These are phyloP conservation scores for Pangasius larnaudii DNA, from an alignment of 2,797 vertebrate species.

Conservation along the genomic window DNA sequence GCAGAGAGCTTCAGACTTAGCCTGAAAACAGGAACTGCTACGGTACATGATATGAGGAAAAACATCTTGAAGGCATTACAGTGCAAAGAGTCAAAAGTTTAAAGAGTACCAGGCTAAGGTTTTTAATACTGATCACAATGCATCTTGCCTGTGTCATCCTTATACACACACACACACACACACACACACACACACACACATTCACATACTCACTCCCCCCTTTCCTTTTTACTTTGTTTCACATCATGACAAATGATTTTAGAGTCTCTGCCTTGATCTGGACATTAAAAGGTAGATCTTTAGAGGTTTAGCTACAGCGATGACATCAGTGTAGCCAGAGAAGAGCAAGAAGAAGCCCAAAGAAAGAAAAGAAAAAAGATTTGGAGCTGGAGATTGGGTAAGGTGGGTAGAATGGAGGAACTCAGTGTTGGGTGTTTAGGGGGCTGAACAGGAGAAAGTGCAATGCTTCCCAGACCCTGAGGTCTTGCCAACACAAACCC, in stretches of 20 bases:
- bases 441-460: slow-evolving; percentile 52
- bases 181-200: slow-evolving; percentile 27
- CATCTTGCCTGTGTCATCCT: slow-evolving; percentile 31
- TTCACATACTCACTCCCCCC: not conserved
- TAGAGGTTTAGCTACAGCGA: not conserved
- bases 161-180: slow-evolving; percentile 21
- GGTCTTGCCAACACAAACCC: slow-evolving; percentile 76
- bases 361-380: slow-evolving; percentile 13
- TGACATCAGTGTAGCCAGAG: not conserved
- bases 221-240: slow-evolving; percentile 5
- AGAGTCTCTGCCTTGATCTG: not conserved
- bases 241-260: slow-evolving; percentile 25
- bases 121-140: slow-evolving; percentile 53
- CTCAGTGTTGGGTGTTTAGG: slow-evolving; percentile 37
- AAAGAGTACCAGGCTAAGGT: slow-evolving; percentile 51
- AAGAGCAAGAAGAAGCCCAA: slow-evolving; percentile 7
- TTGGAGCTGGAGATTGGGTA: not conserved
- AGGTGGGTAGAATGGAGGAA: not conserved
- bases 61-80: slow-evolving; percentile 72
- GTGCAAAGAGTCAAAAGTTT: slow-evolving; percentile 63
- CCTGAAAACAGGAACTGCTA: slow-evolving; percentile 48
- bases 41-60: slow-evolving; percentile 37
- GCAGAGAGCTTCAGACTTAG: slow-evolving; percentile 23
- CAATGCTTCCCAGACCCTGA: slow-evolving; percentile 70
- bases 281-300: not conserved